Conservation (phyloP, 2,797 vertebrate species). For the Anguilla pacifica region DNA sequence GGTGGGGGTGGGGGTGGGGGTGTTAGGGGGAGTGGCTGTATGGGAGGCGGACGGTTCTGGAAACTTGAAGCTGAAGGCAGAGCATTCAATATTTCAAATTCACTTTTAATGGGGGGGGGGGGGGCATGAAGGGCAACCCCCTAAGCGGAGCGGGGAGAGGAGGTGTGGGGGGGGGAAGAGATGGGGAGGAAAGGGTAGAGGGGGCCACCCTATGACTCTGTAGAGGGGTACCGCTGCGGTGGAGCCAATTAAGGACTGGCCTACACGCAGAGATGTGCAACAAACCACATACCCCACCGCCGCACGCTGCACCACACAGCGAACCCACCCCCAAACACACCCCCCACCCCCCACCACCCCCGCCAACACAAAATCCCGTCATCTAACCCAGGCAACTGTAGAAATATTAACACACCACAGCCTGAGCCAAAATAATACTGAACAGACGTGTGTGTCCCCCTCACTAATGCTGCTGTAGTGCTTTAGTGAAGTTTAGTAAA, state of each 20-base stretch:
- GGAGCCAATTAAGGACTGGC: conserved; percentile 66
- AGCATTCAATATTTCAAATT: conserved; percentile 7
- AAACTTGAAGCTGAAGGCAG: neutral
- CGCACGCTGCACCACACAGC: too few species aligned
- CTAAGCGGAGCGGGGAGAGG: conserved; percentile 30
- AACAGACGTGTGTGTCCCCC: too few species aligned
- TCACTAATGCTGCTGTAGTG: too few species aligned
- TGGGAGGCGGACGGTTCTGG: neutral
- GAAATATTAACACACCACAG: neutral
- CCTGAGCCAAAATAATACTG: neutral
- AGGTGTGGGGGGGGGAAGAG: conserved; percentile 29
- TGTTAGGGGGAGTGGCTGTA: neutral
- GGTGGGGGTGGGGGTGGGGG: too few species aligned
- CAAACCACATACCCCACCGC: conserved; percentile 40
- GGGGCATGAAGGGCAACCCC: conserved; percentile 44
- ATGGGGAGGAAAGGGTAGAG: conserved; percentile 44
- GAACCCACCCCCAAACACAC: neutral
- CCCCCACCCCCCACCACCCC: too few species aligned
- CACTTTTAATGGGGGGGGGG: neutral
- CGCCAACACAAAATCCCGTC: too few species aligned
- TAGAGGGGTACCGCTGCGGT: conserved; percentile 56
- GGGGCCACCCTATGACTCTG: conserved; percentile 53
- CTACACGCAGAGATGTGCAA: conserved; percentile 57
- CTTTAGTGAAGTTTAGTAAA: too few species aligned
- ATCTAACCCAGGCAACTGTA: neutral